These are phyloP conservation scores for Polypterus senegalus DNA, from an alignment of 2,113 vertebrate species.

Conservation along the genomic window DNA sequence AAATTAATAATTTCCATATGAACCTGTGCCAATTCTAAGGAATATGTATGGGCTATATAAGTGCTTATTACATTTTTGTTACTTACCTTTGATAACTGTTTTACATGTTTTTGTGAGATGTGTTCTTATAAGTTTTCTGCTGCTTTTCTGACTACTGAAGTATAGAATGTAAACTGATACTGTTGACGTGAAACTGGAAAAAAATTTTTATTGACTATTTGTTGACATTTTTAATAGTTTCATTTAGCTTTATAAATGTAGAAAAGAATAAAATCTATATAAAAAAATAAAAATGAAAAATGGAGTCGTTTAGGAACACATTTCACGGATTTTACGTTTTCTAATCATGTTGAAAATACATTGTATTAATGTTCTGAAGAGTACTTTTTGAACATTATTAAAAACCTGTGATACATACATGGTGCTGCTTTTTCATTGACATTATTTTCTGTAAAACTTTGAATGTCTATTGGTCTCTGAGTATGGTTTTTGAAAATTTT, in stretches of 20 bases:
- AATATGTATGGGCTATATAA: conserved; percentile 65
- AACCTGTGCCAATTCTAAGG: conserved; percentile 67
- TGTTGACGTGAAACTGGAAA: conserved; percentile 68
- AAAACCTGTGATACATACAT: conserved; percentile 56
- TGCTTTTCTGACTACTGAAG: conserved; percentile 64
- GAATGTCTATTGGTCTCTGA: neutral
- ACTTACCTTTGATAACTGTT: conserved; percentile 54
- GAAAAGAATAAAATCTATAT: conserved; percentile 46
- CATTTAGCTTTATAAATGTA: conserved; percentile 74
- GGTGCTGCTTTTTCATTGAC: conserved; percentile 16
- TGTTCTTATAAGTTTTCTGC: conserved; percentile 59
- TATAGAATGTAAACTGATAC: conserved; percentile 82
- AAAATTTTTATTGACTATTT: conserved; percentile 74
- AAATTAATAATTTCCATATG: conserved; percentile 12
- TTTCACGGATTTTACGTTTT: conserved; percentile 65
- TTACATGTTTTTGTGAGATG: conserved; percentile 51
- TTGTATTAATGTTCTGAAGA: conserved; percentile 73
- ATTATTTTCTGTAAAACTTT: too few relatives aligned
- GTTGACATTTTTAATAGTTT: conserved; percentile 67
- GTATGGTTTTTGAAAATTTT: too few relatives aligned
- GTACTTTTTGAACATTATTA: conserved; percentile 84
- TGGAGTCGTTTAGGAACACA: conserved; percentile 55
- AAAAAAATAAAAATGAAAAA: conserved; percentile 26
- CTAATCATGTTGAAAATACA: conserved; percentile 64
- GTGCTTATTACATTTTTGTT: conserved; percentile 59